Conservation (phyloP, 2,888 invertebrate genomes). For the Trilocha varians region DNA sequence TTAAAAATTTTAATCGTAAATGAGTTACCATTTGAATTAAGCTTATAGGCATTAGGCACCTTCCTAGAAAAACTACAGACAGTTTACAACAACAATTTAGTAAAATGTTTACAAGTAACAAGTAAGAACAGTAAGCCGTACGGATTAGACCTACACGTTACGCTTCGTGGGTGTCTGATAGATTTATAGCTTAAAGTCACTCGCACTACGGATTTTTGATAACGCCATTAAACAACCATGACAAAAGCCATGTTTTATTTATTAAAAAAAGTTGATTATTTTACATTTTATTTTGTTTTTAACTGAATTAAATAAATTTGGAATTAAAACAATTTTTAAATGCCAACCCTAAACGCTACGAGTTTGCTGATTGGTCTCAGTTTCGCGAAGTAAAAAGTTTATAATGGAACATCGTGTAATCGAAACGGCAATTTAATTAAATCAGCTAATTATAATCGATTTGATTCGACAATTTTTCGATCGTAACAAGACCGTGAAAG, state of each 20-base stretch:
- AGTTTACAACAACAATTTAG: no score
- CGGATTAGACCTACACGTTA: slow-evolving; percentile 10
- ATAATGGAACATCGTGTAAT: neutral
- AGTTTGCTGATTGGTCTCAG: neutral
- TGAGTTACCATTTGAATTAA: no score
- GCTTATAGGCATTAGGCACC: no score
- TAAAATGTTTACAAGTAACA: slow-evolving; percentile 36
- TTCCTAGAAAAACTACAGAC: no score
- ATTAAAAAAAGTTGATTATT: neutral
- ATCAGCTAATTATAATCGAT: slow-evolving; percentile 7
- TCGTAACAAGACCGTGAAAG: slow-evolving; percentile 29
- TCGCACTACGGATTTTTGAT: slow-evolving; percentile 40
- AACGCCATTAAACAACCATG: slow-evolving; percentile 25
- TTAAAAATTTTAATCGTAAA: no score
- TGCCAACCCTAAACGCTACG: neutral
- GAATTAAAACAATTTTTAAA: no score
- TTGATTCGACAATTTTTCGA: slow-evolving; percentile 32
- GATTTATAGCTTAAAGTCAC: slow-evolving; percentile 44
- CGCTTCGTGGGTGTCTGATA: slow-evolving; percentile 54
- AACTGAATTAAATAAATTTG: neutral
- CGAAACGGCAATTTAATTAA: neutral
- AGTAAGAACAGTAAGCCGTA: slow-evolving; percentile 11
- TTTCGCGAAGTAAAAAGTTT: neutral
- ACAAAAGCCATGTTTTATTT: neutral
- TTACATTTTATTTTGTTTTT: neutral